A percentile compares a stretch with the other conserved stretches of the same genome.
These are phyloP conservation scores for Lycocorax pyrrhopterus DNA, from an alignment of 2,113 vertebrate genomes.

Conservation along the genomic window DNA sequence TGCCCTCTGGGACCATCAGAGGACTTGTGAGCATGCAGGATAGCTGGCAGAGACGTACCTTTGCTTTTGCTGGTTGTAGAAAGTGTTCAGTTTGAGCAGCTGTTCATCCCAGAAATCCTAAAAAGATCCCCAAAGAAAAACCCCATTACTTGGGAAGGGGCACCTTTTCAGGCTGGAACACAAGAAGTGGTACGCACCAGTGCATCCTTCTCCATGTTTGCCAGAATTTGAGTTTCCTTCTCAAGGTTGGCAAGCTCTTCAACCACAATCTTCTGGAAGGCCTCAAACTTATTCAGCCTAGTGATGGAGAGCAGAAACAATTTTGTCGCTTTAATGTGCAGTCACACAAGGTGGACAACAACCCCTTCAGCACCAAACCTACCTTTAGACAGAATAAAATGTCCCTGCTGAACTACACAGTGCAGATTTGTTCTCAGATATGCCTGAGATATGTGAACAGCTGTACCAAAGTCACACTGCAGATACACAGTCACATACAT, in stretches of 20 bases:
- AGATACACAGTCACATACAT: too few species aligned
- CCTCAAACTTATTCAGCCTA: slow-evolving; percentile 77
- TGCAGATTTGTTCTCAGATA: neutral
- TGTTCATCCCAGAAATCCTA: slow-evolving; percentile 82
- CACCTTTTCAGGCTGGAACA: neutral
- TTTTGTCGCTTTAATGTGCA: accelerated
- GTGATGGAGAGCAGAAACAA: neutral
- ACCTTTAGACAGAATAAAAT: neutral
- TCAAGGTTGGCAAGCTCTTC: slow-evolving; percentile 76
- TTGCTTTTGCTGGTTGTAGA: slow-evolving; percentile 73
- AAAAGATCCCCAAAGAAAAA: neutral
- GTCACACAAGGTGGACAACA: neutral
- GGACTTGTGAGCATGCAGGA: neutral
- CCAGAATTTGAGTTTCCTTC: slow-evolving; percentile 67
- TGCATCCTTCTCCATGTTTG: slow-evolving; percentile 71
- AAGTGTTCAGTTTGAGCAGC: slow-evolving; percentile 69
- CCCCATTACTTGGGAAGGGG: neutral
- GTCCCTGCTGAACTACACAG: accelerated
- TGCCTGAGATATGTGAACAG: neutral
- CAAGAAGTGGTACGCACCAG: slow-evolving; percentile 57
- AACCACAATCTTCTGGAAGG: slow-evolving; percentile 72
- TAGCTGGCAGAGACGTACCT: slow-evolving; percentile 69
- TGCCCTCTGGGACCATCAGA: neutral
- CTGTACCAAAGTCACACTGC: neutral
- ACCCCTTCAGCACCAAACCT: neutral